phyloP scores from a whole-genome alignment of 2,888 invertebrate species.

The Epinotia demarniana region DNA sequence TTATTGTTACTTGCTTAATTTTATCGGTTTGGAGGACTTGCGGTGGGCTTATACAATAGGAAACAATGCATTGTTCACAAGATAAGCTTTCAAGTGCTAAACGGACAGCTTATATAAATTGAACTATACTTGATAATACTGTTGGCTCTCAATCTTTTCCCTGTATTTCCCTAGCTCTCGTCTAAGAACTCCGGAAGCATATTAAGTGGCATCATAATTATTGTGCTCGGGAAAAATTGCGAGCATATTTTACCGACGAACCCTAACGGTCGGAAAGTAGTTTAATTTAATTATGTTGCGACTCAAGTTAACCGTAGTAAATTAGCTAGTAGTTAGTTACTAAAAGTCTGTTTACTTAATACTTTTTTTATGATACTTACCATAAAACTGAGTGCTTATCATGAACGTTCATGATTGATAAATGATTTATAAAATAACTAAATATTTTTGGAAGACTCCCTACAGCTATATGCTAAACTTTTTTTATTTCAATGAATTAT shows the following conservation, averaged over 20 bases:
- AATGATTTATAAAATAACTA: no score
- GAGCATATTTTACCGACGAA: conserved; percentile 32
- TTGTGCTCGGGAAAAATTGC: conserved; percentile 41
- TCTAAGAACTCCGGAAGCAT: conserved; percentile 11
- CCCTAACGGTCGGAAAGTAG: conserved; percentile 20
- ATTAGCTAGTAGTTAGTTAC: background rate
- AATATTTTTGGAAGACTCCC: no score
- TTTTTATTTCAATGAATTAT: no score
- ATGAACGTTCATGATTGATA: no score
- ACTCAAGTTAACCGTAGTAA: conserved; percentile 18
- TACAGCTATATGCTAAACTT: no score
- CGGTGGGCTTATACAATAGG: no score
- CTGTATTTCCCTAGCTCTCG: background rate
- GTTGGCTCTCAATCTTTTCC: background rate
- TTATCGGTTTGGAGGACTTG: no score
- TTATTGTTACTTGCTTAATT: no score
- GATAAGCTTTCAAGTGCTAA: no score
- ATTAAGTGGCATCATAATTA: conserved; percentile 19
- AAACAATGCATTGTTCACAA: no score
- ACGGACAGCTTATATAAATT: no score
- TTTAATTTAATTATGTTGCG: conserved; percentile 27
- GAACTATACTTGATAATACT: no score
- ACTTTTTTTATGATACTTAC: background rate
- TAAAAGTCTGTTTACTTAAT: background rate
- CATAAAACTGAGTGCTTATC: background rate